Conservation (phyloP, 2,113 vertebrate species). For the Hippocampus barbouri region DNA sequence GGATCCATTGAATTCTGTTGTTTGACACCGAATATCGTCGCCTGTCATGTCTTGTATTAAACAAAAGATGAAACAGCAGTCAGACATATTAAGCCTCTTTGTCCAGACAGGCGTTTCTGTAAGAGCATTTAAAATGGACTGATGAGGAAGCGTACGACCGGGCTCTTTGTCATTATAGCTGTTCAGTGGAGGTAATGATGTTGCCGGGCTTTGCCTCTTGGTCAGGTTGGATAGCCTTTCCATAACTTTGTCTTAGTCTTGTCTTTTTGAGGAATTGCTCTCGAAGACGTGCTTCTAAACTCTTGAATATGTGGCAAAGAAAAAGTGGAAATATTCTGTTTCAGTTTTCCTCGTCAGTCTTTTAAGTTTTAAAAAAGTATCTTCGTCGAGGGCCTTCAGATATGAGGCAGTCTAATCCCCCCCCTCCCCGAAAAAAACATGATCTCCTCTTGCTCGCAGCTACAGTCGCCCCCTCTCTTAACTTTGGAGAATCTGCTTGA, state of each 20-base stretch:
- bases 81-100: constrained; percentile 61
- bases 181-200: constrained; percentile 12
- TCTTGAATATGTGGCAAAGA: constrained; percentile 23
- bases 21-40: constrained; percentile 5
- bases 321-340: constrained; percentile 36
- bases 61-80: constrained; percentile 33
- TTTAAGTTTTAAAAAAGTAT: constrained; percentile 41
- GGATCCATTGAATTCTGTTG: neutral
- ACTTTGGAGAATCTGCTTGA: constrained; percentile 27
- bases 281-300: constrained; percentile 25
- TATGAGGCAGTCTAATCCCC: constrained; percentile 30
- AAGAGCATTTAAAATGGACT: constrained; percentile 58
- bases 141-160: constrained; percentile 27
- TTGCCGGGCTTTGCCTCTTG: constrained; percentile 9
- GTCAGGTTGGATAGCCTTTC: constrained; percentile 3
- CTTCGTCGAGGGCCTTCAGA: constrained; percentile 33
- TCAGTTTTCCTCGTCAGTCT: constrained; percentile 1
- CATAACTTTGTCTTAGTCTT: neutral
- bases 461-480: constrained; percentile 19
- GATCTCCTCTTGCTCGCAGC: constrained; percentile 33
- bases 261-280: neutral
- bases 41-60: constrained; percentile 6
- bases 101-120: constrained; percentile 43
- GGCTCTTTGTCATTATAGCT: constrained; percentile 20
- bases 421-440: constrained; percentile 21